phyloP scores from a whole-genome alignment of 1,140 invertebrate genomes.

The Chrysopa pallens region DNA sequence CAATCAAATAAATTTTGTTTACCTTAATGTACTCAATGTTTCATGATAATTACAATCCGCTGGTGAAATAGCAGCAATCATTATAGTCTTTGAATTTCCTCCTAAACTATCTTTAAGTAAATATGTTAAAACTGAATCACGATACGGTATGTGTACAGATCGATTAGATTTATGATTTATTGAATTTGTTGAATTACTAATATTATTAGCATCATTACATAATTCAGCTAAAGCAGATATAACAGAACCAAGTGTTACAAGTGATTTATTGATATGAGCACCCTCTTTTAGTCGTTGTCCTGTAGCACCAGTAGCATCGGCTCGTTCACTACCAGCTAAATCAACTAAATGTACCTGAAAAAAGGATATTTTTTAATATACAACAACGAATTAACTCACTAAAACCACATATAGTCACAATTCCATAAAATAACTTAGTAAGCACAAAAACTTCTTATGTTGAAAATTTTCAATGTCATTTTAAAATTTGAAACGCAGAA shows the following conservation, averaged over 20 bases:
- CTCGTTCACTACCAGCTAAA: conserved; percentile 75
- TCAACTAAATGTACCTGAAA: conserved; percentile 59
- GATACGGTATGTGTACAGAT: conserved; percentile 67
- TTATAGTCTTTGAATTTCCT: conserved; percentile 87
- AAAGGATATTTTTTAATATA: not conserved
- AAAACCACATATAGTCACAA: too few species aligned
- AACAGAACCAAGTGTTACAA: conserved; percentile 81
- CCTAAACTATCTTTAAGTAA: conserved; percentile 78
- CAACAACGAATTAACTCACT: not conserved
- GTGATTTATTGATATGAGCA: conserved; percentile 82
- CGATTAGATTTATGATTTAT: conserved; percentile 30
- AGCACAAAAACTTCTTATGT: too few species aligned
- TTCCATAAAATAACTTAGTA: too few species aligned
- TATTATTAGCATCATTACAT: conserved; percentile 4
- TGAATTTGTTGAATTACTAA: conserved; percentile 22
- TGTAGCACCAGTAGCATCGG: conserved; percentile 70
- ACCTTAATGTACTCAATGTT: conserved; percentile 51
- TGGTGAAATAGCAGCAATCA: conserved; percentile 70
- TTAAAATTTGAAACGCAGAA: too few species aligned
- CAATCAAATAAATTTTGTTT: too few species aligned
- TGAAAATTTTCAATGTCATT: too few species aligned
- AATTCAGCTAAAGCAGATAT: conserved; percentile 81
- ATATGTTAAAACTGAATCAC: conserved; percentile 83
- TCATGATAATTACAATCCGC: conserved; percentile 67
- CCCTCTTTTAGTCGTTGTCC: conserved; percentile 77